phyloP scores from a whole-genome alignment of 1,140 invertebrate genomes.

The Ephestia elutella region DNA sequence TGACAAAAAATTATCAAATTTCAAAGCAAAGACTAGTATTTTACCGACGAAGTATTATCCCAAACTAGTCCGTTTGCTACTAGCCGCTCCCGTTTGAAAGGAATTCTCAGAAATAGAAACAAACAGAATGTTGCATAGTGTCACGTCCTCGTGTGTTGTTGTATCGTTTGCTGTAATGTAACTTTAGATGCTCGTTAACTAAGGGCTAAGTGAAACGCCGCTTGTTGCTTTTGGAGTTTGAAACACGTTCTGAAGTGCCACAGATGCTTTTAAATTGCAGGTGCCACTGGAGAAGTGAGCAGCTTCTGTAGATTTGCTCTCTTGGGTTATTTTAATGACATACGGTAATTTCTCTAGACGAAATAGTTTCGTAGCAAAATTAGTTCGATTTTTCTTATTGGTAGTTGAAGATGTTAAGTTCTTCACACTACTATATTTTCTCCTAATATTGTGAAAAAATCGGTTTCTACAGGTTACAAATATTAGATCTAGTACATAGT shows the following conservation, averaged over 20 bases:
- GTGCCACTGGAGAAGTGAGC: background rate
- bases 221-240: background rate
- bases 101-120: conserved; percentile 10
- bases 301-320: too few relatives aligned
- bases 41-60: background rate
- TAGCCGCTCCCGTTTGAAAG: background rate
- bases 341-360: too few relatives aligned
- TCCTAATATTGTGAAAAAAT: too few relatives aligned
- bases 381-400: too few relatives aligned
- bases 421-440: too few relatives aligned
- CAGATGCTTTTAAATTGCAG: background rate
- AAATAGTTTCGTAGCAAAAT: too few relatives aligned
- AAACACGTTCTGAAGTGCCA: background rate
- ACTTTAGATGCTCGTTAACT: background rate
- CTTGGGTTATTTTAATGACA: too few relatives aligned
- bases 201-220: background rate
- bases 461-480: too few relatives aligned
- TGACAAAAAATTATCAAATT: background rate
- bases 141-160: background rate
- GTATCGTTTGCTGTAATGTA: background rate
- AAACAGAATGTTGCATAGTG: conserved; percentile 4
- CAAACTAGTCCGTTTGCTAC: background rate
- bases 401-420: too few relatives aligned
- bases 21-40: background rate
- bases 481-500: too few relatives aligned